Conservation (phyloP, 2,113 vertebrate species). For the Apeltes quadracus region DNA sequence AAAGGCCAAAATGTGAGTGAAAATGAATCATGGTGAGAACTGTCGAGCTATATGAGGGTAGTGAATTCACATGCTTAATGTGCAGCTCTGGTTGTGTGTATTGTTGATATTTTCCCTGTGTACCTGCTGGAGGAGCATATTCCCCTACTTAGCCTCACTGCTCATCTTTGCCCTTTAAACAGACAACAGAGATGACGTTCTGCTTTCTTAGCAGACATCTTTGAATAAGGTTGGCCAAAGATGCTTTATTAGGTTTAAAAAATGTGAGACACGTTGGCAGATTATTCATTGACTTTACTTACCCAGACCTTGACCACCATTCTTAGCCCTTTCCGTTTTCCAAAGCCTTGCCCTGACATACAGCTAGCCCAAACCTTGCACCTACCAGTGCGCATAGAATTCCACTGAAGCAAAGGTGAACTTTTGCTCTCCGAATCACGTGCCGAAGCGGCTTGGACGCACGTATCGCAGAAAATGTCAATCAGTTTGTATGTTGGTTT, state of each 20-base stretch:
- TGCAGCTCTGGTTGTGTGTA: conserved; percentile 47
- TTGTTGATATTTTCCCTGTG: conserved; percentile 59
- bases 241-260: conserved; percentile 26
- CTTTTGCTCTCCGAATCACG: conserved; percentile 53
- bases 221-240: conserved; percentile 26
- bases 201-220: conserved; percentile 53
- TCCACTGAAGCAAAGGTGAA: conserved; percentile 24
- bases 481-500: conserved; percentile 71
- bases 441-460: conserved; percentile 57
- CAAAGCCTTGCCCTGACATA: conserved; percentile 16
- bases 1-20: conserved; percentile 78
- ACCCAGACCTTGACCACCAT: conserved; percentile 1
- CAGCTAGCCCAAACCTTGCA: conserved; percentile 18
- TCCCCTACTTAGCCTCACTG: conserved; percentile 55
- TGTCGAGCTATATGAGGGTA: conserved; percentile 45
- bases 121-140: conserved; percentile 67
- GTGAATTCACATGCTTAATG: conserved; percentile 48
- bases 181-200: conserved; percentile 60
- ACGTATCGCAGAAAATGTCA: conserved; percentile 73
- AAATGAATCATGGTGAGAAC: conserved; percentile 67
- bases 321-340: conserved; percentile 25
- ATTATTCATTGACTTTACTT: conserved; percentile 41
- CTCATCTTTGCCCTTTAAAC: conserved; percentile 74
- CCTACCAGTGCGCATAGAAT: conserved; percentile 7
- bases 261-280: conserved; percentile 17